Evolutionary conservation across 1,140 invertebrate genomes (phyloP).

Genomic region (Drosophila azteca): DNA sequence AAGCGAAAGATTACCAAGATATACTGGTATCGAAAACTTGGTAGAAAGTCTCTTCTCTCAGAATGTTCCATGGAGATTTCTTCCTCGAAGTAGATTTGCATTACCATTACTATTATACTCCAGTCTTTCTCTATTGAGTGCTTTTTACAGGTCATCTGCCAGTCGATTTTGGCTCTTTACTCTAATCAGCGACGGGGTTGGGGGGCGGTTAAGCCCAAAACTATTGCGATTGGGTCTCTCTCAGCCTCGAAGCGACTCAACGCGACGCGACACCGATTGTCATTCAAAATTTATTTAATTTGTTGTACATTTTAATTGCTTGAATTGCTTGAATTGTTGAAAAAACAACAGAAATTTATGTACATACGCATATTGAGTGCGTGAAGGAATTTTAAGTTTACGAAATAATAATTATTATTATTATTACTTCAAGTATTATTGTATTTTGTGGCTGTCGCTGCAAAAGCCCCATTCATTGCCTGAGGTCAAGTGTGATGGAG

Average conservation of each 20-base stretch:
- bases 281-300: slow-evolving; percentile 74
- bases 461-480: slow-evolving; percentile 37
- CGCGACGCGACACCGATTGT: slow-evolving; percentile 38
- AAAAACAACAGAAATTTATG: slow-evolving; percentile 30
- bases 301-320: slow-evolving; percentile 76
- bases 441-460: slow-evolving; percentile 11
- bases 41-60: too few relatives aligned
- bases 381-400: slow-evolving; percentile 70
- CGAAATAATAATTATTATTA: slow-evolving; percentile 47
- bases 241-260: slow-evolving; percentile 31
- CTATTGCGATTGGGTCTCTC: slow-evolving; percentile 24
- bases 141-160: slow-evolving; percentile 30
- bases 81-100: too few relatives aligned
- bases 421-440: slow-evolving; percentile 49
- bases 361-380: slow-evolving; percentile 37
- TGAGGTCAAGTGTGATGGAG: slow-evolving; percentile 64
- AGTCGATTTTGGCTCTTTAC: slow-evolving; percentile 20
- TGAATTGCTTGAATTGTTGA: slow-evolving; percentile 25
- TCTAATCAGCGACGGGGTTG: too few relatives aligned
- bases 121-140: too few relatives aligned
- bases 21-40: too few relatives aligned
- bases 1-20: too few relatives aligned
- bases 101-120: too few relatives aligned
- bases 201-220: not conserved
- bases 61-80: too few relatives aligned